Percentiles rank a stretch among this genome's conserved stretches.
phyloP scores from a whole-genome alignment of 2,888 invertebrate genomes.

The Stenchaetothrips biformis region DNA sequence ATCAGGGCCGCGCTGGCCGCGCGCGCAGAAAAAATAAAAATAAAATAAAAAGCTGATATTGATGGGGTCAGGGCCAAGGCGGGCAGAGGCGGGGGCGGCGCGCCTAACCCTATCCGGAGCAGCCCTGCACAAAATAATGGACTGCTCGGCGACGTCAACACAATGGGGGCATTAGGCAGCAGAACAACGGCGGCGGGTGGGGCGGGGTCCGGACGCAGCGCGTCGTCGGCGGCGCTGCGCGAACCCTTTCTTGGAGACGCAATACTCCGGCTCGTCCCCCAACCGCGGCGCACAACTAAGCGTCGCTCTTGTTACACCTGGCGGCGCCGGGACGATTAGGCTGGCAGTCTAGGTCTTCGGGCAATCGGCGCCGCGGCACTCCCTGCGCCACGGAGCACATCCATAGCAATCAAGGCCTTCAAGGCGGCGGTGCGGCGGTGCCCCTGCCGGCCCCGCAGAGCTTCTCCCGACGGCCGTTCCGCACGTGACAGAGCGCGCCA shows the following conservation, averaged over 20 bases:
- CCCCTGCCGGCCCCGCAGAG: not conserved
- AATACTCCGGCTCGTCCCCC: not conserved
- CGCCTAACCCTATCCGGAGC: not conserved
- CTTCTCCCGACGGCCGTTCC: not conserved
- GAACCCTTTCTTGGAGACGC: not conserved
- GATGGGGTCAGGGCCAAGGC: not conserved
- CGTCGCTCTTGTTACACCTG: not conserved
- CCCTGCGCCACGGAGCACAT: not conserved
- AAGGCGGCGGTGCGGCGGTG: too few relatives aligned
- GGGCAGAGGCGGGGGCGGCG: not conserved
- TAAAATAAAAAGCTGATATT: not conserved
- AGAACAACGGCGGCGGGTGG: not conserved
- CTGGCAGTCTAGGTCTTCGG: not conserved
- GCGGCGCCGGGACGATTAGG: not conserved
- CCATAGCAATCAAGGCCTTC: not conserved
- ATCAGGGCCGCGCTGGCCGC: not conserved
- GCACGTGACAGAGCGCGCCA: constrained; percentile 6
- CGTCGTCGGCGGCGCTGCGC: not conserved
- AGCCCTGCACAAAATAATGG: not conserved
- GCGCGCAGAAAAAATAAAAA: not conserved
- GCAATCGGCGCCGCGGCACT: too few relatives aligned
- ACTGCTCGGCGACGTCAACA: not conserved
- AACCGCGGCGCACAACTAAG: not conserved
- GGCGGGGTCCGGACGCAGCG: too few relatives aligned
- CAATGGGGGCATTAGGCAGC: not conserved